Percentiles rank a stretch among this genome's conserved stretches.
These are phyloP conservation scores for Zelleria hepariella DNA, from an alignment of 2,888 invertebrate genomes.

Conservation along the genomic window DNA sequence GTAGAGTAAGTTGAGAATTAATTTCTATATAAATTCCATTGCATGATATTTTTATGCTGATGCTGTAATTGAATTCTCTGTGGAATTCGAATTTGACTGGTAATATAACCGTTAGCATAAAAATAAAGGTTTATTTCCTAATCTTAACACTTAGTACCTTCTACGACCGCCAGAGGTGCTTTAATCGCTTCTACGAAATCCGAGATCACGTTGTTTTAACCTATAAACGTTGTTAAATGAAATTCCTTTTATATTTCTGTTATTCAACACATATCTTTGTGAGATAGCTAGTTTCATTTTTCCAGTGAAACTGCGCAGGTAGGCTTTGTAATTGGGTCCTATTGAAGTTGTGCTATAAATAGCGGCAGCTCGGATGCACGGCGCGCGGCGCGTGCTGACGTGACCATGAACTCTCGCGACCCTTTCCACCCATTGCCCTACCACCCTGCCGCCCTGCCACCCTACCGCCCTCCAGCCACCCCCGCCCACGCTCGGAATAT, in stretches of 20 bases:
- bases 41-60: too few relatives aligned
- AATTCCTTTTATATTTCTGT: not conserved
- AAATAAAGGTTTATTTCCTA: too few relatives aligned
- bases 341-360: not conserved
- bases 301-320: not conserved
- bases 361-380: slow-evolving; percentile 14
- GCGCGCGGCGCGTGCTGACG: slow-evolving; percentile 20
- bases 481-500: not conserved
- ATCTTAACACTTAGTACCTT: not conserved
- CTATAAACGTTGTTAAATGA: not conserved
- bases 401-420: slow-evolving; percentile 64
- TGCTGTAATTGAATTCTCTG: too few relatives aligned
- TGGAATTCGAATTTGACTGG: too few relatives aligned
- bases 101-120: too few relatives aligned
- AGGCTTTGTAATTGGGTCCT: not conserved
- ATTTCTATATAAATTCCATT: not conserved
- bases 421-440: slow-evolving; percentile 26
- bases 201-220: too few relatives aligned
- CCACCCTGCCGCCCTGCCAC: slow-evolving; percentile 1
- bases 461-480: not conserved
- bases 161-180: not conserved
- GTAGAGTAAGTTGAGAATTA: not conserved
- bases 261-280: not conserved
- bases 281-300: not conserved
- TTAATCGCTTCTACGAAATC: not conserved